Evolutionary conservation across 2,888 invertebrate genomes (phyloP), one percentile per base, ranked within the genome.

Genomic region (Eremobia ochroleuca): DNA sequence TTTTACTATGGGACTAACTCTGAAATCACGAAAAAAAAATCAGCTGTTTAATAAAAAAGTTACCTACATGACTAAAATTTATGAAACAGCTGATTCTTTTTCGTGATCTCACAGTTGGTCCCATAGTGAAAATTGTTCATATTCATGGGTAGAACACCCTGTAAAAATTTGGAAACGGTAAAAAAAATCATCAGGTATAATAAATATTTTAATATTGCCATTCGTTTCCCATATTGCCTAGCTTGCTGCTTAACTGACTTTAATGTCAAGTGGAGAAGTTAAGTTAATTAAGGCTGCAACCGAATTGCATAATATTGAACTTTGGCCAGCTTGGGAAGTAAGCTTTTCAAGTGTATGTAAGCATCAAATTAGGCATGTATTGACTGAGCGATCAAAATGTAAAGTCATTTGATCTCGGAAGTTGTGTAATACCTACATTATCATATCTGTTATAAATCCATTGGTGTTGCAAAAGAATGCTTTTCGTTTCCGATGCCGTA

Each of bases 381-480:
- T 68, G 61, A 62, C 52, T 25, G 52, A 62, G 28, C 46, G 62
- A 49, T 70, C 67, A 79, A 83, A 72, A 79, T 75, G 64, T 71
- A 43, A 49, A 72, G 74, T 82, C 83, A 82, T 74, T 28, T 28
- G 9, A 25, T 43, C 13, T 77, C 69, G 79, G 61, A 75, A 64
- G 40, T 79, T 72, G 75, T 61, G 52, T 68, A 81, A 64, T 21
- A 55, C 15, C 18, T 18, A 28, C 11, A 55, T 43, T 76, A 34
- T 78, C 55, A 55, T 46, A n/a, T 11, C 31, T 49, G 15, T 59
- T 71, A 18, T 46, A 66, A n/a, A 52, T 67, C 61, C 18, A 40
- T 43, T 40, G 37, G 31, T 68, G 69, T 65, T 65, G 40, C 25
- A 25, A 34, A 66, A 52, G 2, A 28, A 34, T 40, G 34, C 18